Base-by-base conservation (phyloP, 2,113 vertebrate species). In the Carassius carassius region DNA sequence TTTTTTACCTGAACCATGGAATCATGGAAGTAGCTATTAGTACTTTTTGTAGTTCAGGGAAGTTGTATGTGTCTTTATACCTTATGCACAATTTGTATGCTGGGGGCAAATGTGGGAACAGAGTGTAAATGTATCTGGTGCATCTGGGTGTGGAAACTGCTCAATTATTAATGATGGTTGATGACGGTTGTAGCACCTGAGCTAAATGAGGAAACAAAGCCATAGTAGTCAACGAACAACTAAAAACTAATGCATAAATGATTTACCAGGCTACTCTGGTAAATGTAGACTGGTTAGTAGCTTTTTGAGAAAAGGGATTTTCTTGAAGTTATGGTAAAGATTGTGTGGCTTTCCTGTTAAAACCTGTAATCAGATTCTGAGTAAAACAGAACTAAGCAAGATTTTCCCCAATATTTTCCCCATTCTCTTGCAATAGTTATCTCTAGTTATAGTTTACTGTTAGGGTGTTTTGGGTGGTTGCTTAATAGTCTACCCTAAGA, bases 91-190 rank as follows among this genome's bases (percentile, higher is more conserved):
- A 56, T 70, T 73, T 80, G 44, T 69, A 6, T 77, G 58, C 41
- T 49, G 37, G 63, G 84, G 77, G 60, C 29, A 77, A 86, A 86
- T 78, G 82, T 77, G 80, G 87, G 60, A 85, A 86, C 51, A 41
- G 47, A 86, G 51, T 67, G 23, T 25, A 69, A 81, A 60, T 16
- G 9, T 21, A 72, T 78, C 35, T 62, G 70, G 23, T 29, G 41
- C 69, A 84, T 84, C 58, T 44, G 14, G n/a, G 62, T 86, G 81
- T 85, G 58, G 92, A 85, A 91, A 91, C 92, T 90, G 85, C 91
- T 92, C 14, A 93, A 89, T 35, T 84, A 77, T 63, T 72, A 75
- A 29, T 29, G 29, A 47, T 47, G 44, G 44, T 3, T 47, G 44
- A 47, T 47, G 44, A 12, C 3, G 44, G 44, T 47, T 47, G 44